Conservation (phyloP, 1,140 invertebrate genomes). For the Cepaea nemoralis region DNA sequence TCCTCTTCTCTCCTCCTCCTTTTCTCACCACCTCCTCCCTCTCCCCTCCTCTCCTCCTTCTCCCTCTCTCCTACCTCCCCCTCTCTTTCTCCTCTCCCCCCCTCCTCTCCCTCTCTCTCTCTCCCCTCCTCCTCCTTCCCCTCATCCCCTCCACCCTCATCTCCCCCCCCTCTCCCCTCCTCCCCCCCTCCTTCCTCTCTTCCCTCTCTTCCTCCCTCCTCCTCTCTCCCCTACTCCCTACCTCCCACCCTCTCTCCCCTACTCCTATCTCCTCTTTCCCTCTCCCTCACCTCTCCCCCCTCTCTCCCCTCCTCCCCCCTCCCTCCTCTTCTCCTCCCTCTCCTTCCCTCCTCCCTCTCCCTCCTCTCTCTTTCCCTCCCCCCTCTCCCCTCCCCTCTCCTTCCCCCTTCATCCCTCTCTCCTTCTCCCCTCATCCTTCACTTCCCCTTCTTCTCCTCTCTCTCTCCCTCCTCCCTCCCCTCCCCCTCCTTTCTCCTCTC, state of each 20-base stretch:
- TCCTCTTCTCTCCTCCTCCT: constrained; percentile 8
- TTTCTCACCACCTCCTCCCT: background rate
- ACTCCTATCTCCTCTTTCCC: too few relatives aligned
- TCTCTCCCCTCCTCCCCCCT: background rate
- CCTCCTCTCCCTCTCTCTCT: background rate
- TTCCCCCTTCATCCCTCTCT: too few relatives aligned
- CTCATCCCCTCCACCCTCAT: too few relatives aligned
- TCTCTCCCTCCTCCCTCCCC: constrained; percentile 8
- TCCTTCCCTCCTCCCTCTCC: background rate
- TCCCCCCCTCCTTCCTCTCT: background rate
- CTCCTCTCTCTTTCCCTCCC: background rate
- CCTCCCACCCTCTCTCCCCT: too few relatives aligned
- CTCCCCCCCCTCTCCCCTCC: background rate
- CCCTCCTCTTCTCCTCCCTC: background rate
- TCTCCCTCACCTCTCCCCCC: too few relatives aligned
- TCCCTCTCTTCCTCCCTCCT: background rate
- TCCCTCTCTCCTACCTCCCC: constrained; percentile 1
- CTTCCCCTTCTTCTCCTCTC: too few relatives aligned
- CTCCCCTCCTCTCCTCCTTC: constrained; percentile 1
- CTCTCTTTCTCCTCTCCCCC: background rate
- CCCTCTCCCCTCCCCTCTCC: background rate
- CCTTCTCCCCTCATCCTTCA: too few relatives aligned
- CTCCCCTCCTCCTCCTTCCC: too few relatives aligned
- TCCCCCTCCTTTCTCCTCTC: background rate
- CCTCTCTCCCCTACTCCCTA: too few relatives aligned